Conservation (phyloP, 2,113 vertebrate species). For the Herpailurus yagouaroundi region DNA sequence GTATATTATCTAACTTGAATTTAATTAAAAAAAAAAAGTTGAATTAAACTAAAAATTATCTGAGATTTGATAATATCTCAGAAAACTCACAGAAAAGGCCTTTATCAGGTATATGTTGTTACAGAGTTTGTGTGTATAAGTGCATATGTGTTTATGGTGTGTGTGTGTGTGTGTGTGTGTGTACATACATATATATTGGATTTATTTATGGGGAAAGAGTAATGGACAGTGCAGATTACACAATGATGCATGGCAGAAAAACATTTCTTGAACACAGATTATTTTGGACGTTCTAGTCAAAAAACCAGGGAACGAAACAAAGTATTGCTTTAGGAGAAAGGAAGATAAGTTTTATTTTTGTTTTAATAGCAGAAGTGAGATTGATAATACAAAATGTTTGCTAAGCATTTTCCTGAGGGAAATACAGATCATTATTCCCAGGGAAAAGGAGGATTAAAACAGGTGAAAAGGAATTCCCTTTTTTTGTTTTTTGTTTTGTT, state of each 20-base stretch:
- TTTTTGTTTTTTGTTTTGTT: not conserved
- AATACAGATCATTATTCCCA: not conserved
- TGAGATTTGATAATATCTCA: no score
- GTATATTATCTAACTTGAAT: no score
- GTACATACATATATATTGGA: not conserved
- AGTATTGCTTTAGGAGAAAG: not conserved
- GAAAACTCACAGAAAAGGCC: not conserved
- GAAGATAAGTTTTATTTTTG: not conserved
- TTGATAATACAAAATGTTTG: not conserved
- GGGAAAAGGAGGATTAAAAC: not conserved
- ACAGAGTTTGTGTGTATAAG: not conserved
- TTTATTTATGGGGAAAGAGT: not conserved
- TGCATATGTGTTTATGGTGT: not conserved
- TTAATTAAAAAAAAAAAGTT: not conserved
- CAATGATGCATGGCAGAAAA: not conserved
- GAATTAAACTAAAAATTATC: constrained; percentile 21
- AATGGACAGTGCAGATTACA: not conserved
- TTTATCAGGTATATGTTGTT: not conserved
- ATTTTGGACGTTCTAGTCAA: not conserved
- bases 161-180: not conserved
- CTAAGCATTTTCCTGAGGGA: not conserved
- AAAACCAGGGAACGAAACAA: not conserved
- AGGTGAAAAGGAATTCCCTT: not conserved
- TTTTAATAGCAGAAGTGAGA: not conserved
- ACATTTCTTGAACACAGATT: not conserved